These are phyloP conservation scores for Psilopogon haemacephalus DNA, from an alignment of 2,113 vertebrate genomes.

Conservation along the genomic window DNA sequence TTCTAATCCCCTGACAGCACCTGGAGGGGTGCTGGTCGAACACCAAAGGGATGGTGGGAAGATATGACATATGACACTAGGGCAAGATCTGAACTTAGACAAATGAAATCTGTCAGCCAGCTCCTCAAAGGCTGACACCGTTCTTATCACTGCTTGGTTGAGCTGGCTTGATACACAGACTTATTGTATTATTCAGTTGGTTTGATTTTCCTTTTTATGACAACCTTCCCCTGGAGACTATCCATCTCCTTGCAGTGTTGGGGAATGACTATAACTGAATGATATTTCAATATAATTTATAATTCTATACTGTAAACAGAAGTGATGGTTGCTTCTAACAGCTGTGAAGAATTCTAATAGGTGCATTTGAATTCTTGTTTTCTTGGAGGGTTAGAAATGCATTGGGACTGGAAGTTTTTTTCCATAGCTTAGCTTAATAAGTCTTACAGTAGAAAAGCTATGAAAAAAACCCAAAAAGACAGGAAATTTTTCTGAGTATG, in stretches of 20 bases:
- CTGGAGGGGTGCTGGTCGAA: constrained; percentile 61
- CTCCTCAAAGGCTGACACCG: constrained; percentile 77
- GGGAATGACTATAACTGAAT: constrained; percentile 70
- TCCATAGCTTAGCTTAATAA: not conserved
- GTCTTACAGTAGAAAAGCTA: not conserved
- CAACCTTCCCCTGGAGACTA: constrained; percentile 79
- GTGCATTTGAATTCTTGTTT: not conserved
- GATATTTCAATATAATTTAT: constrained; percentile 76
- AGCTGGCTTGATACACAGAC: constrained; percentile 75
- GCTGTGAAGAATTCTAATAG: constrained; percentile 59
- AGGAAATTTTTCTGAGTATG: not conserved
- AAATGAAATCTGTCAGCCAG: constrained; percentile 83
- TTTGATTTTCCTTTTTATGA: constrained; percentile 84
- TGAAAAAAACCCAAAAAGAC: not conserved
- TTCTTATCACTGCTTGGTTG: constrained; percentile 76
- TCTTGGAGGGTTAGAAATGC: not conserved
- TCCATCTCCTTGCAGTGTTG: constrained; percentile 78
- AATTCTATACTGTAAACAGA: constrained; percentile 66
- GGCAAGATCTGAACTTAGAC: constrained; percentile 73
- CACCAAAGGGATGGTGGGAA: constrained; percentile 51
- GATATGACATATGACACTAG: constrained; percentile 71
- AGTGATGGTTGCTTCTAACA: constrained; percentile 57
- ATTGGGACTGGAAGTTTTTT: not conserved
- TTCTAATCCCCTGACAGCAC: constrained; percentile 66
- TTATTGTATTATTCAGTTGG: constrained; percentile 80